Evolutionary conservation across 2,888 invertebrate species (phyloP).

Genomic region (Folsomia candida): DNA sequence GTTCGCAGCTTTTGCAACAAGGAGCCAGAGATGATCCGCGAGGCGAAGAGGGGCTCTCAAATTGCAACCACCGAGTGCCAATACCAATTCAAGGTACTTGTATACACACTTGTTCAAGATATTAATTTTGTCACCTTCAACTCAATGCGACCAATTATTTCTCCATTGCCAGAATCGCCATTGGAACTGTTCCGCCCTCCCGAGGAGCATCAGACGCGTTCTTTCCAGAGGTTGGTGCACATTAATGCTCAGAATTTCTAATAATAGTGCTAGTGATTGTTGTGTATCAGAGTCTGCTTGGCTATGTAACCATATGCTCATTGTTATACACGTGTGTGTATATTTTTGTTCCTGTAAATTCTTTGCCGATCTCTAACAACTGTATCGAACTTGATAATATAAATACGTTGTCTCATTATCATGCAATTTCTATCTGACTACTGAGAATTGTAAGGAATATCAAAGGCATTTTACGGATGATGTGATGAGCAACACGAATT

Average conservation of each 20-base stretch:
- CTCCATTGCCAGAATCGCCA: slow-evolving; percentile 72
- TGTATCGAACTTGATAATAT: too few species aligned
- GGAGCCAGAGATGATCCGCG: slow-evolving; percentile 75
- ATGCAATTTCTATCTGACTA: too few species aligned
- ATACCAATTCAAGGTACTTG: slow-evolving; percentile 69
- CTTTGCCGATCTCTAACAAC: too few species aligned
- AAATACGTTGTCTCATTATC: too few species aligned
- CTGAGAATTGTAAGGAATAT: too few species aligned
- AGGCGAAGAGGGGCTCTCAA: slow-evolving; percentile 79
- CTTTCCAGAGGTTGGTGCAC: slow-evolving; percentile 71
- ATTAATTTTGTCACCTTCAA: neutral
- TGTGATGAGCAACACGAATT: too few species aligned
- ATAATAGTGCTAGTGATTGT: neutral
- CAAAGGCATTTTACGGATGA: too few species aligned
- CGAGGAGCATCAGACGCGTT: slow-evolving; percentile 78
- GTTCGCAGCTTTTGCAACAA: slow-evolving; percentile 65
- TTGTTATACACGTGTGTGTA: too few species aligned
- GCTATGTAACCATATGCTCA: too few species aligned
- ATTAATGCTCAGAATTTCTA: neutral
- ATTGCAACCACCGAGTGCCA: slow-evolving; percentile 83
- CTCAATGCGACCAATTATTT: too few species aligned
- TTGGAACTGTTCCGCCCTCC: slow-evolving; percentile 85
- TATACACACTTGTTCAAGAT: neutral
- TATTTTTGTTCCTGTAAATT: too few species aligned
- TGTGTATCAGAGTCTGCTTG: too few species aligned